phyloP scores from a whole-genome alignment of 2,888 invertebrate species.

The Drosophila infuscata region DNA sequence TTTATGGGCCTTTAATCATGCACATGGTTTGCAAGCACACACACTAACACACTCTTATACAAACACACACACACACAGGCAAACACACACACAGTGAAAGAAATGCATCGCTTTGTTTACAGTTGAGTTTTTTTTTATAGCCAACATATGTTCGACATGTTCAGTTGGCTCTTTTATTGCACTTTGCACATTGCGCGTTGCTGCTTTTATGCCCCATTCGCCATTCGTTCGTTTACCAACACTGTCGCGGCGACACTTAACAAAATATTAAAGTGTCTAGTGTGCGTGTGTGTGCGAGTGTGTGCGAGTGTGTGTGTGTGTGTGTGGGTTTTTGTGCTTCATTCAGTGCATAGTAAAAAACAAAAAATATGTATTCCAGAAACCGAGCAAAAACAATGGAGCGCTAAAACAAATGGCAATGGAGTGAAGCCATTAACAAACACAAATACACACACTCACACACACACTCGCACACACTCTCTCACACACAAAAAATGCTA shows the following conservation, averaged over 20 bases:
- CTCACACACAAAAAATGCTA: conserved; percentile 36
- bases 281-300: background rate
- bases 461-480: conserved; percentile 17
- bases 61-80: conserved; percentile 12
- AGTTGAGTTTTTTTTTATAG: conserved; percentile 60
- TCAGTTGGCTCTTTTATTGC: conserved; percentile 59
- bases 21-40: conserved; percentile 51
- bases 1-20: conserved; percentile 55
- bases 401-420: conserved; percentile 66
- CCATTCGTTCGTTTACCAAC: conserved; percentile 55
- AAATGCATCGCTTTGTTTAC: conserved; percentile 63
- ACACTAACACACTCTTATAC: conserved; percentile 6
- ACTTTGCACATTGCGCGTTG: conserved; percentile 40
- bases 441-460: conserved; percentile 31
- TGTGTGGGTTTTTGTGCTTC: conserved; percentile 13
- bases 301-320: background rate
- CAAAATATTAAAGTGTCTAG: conserved; percentile 53
- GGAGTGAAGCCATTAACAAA: conserved; percentile 74
- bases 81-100: background rate
- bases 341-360: conserved; percentile 22
- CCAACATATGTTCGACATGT: conserved; percentile 72
- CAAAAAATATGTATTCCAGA: conserved; percentile 43
- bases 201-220: conserved; percentile 41
- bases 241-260: conserved; percentile 57
- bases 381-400: conserved; percentile 64